Evolutionary conservation across 2,888 invertebrate species (phyloP).

Genomic region (Nephrocerus scutellatus): DNA sequence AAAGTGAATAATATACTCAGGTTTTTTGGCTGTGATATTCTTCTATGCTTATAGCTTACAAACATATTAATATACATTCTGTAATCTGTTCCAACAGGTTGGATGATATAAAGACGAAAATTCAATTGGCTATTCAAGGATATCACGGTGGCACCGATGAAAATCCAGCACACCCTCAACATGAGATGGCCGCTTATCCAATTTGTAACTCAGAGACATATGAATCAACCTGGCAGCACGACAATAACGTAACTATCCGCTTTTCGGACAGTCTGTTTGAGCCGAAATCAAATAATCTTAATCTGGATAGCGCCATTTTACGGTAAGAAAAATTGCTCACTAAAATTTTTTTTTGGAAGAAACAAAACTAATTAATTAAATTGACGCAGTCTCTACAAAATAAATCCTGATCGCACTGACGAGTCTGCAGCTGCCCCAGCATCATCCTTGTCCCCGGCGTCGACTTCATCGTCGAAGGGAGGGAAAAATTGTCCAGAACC

Average conservation of each 20-base stretch:
- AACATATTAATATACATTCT: too few relatives aligned
- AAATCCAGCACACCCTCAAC: slow-evolving; percentile 30
- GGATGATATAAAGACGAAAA: too few relatives aligned
- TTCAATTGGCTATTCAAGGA: too few relatives aligned
- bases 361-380: too few relatives aligned
- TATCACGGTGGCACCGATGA: slow-evolving; percentile 28
- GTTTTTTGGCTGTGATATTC: too few relatives aligned
- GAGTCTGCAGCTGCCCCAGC: slow-evolving; percentile 13
- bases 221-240: slow-evolving; percentile 37
- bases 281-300: slow-evolving; percentile 30
- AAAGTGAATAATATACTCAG: too few relatives aligned
- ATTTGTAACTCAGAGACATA: slow-evolving; percentile 40
- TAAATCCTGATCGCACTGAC: slow-evolving; percentile 33
- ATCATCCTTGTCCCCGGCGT: too few relatives aligned
- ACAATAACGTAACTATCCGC: slow-evolving; percentile 40
- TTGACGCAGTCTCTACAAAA: slow-evolving; percentile 32
- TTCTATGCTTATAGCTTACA: too few relatives aligned
- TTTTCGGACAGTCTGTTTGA: slow-evolving; percentile 42
- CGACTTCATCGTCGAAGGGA: too few relatives aligned
- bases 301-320: slow-evolving; percentile 40
- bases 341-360: too few relatives aligned
- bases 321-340: too few relatives aligned
- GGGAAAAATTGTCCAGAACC: slow-evolving; percentile 16
- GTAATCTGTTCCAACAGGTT: too few relatives aligned
- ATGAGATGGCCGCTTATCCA: slow-evolving; percentile 45